These are phyloP conservation scores for Torymus texanus DNA, from an alignment of 2,888 invertebrate genomes.

Conservation along the genomic window DNA sequence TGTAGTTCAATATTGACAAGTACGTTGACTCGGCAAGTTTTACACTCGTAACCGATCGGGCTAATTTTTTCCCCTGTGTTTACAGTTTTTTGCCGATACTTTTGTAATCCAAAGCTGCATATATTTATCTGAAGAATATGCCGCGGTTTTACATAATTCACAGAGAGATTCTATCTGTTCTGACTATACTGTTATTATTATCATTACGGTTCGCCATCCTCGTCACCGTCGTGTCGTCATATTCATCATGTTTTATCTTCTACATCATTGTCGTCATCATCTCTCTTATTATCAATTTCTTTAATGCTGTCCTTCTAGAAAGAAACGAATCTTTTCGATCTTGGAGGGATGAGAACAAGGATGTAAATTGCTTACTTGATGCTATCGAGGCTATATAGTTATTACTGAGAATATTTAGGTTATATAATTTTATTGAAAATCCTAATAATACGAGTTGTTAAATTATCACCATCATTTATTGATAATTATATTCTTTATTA, in stretches of 20 bases:
- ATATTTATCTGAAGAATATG: background rate
- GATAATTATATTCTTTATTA: too few relatives aligned
- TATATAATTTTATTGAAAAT: too few relatives aligned
- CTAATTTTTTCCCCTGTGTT: conserved; percentile 36
- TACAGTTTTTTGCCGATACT: conserved; percentile 22
- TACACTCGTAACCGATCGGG: conserved; percentile 24
- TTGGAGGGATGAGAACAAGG: background rate
- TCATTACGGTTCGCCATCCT: conserved; percentile 19
- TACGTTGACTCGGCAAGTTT: background rate
- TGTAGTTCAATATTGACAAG: conserved; percentile 20
- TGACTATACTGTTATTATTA: conserved; percentile 37
- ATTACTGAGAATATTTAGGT: too few relatives aligned
- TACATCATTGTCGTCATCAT: conserved; percentile 15
- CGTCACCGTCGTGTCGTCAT: background rate
- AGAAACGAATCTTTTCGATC: conserved; percentile 5
- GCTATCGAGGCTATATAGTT: too few relatives aligned
- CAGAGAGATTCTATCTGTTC: conserved; percentile 36
- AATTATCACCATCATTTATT: too few relatives aligned
- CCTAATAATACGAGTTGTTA: too few relatives aligned
- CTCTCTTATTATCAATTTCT: conserved; percentile 13
- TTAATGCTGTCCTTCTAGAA: background rate
- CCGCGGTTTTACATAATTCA: conserved; percentile 20
- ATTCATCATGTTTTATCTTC: conserved; percentile 14
- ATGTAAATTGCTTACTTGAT: too few relatives aligned
- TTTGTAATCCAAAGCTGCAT: conserved; percentile 8